Conservation (phyloP, 2,888 invertebrate genomes). For the Phengaris arion region DNA sequence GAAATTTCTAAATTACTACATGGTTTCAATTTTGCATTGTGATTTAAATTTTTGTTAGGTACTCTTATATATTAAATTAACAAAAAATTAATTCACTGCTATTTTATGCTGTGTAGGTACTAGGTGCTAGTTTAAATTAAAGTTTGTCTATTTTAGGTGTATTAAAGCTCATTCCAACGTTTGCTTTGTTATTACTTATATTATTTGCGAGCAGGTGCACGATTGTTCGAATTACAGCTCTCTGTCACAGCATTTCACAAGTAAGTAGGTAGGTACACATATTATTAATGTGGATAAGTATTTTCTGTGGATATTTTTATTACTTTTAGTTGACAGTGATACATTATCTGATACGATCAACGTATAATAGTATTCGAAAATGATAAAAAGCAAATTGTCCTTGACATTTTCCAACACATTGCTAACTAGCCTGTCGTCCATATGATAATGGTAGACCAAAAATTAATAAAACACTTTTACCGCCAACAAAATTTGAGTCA, state of each 20-base stretch:
- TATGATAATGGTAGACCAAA: constrained; percentile 20
- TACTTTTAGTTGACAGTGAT: not conserved
- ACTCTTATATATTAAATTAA: no score
- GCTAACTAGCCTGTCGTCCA: constrained; percentile 17
- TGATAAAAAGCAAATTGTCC: not conserved
- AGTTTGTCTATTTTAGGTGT: not conserved
- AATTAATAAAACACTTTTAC: constrained; percentile 46
- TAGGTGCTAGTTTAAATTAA: no score
- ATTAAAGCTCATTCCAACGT: not conserved
- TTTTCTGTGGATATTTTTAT: not conserved
- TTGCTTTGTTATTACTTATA: not conserved
- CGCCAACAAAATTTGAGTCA: constrained; percentile 58
- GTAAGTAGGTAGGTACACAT: not conserved
- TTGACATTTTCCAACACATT: constrained; percentile 20
- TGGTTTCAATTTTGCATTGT: no score
- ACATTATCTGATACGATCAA: not conserved
- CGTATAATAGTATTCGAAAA: not conserved
- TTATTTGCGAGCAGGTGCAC: not conserved
- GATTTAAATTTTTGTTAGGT: no score
- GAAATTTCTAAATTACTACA: no score
- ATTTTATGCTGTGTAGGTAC: no score
- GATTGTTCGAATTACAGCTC: not conserved
- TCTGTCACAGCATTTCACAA: not conserved
- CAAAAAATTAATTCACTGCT: no score
- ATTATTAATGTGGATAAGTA: not conserved